Percentiles rank a stretch among this genome's conserved stretches.
These are phyloP conservation scores for Ariolimax columbianus DNA, from an alignment of 2,888 invertebrate species.

Conservation along the genomic window DNA sequence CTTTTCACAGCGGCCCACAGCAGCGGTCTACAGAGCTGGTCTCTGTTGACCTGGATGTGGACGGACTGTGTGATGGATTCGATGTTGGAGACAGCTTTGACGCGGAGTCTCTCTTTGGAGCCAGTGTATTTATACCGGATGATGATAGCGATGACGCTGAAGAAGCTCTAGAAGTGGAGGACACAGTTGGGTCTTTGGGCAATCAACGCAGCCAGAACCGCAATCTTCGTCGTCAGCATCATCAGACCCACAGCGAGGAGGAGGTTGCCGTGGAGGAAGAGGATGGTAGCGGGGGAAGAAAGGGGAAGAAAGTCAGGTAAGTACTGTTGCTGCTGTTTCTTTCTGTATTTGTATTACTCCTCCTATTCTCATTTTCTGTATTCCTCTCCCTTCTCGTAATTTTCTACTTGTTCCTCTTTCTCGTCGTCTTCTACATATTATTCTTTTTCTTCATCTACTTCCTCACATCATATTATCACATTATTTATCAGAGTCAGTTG, in stretches of 20 bases:
- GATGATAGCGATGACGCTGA: not conserved
- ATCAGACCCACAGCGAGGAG: not conserved
- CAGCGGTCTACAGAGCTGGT: slow-evolving; percentile 44
- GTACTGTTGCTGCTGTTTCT: too few relatives aligned
- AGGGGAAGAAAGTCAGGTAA: slow-evolving; percentile 20
- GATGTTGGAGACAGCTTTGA: slow-evolving; percentile 32
- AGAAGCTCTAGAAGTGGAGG: not conserved
- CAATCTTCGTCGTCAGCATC: slow-evolving; percentile 19
- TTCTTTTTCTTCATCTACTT: too few relatives aligned
- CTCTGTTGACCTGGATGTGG: slow-evolving; percentile 45
- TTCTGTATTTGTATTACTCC: too few relatives aligned
- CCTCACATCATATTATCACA: too few relatives aligned
- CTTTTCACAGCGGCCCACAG: not conserved
- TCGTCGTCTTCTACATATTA: too few relatives aligned
- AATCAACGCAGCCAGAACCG: not conserved
- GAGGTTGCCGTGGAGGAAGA: slow-evolving; percentile 15
- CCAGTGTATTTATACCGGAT: slow-evolving; percentile 43
- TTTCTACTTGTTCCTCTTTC: too few relatives aligned
- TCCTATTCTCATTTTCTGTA: too few relatives aligned
- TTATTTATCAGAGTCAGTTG: too few relatives aligned
- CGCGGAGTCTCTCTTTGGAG: slow-evolving; percentile 22
- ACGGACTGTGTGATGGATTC: slow-evolving; percentile 27
- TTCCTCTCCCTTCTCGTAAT: too few relatives aligned
- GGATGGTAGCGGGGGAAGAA: not conserved
- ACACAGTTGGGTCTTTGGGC: slow-evolving; percentile 5